Evolutionary conservation across 1,140 invertebrate species (phyloP).

Genomic region (Sitophilus oryzae): DNA sequence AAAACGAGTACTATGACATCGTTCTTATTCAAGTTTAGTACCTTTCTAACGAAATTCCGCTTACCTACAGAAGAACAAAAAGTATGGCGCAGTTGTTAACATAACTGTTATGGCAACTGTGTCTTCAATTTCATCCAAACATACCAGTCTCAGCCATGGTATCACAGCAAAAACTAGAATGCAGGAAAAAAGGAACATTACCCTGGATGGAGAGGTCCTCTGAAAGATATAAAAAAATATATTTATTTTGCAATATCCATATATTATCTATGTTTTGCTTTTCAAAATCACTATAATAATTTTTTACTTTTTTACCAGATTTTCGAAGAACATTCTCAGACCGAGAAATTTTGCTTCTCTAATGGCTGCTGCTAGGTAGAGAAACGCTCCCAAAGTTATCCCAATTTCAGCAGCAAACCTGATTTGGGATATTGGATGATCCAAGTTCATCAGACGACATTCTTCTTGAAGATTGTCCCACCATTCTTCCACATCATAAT

Average conservation of each 20-base stretch:
- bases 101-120: slow-evolving; percentile 88
- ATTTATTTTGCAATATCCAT: too few relatives aligned
- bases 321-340: slow-evolving; percentile 84
- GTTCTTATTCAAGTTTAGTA: too few relatives aligned
- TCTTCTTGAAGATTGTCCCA: slow-evolving; percentile 65
- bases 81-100: slow-evolving; percentile 92
- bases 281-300: too few relatives aligned
- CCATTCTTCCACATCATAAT: slow-evolving; percentile 54
- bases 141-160: slow-evolving; percentile 76
- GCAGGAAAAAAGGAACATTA: slow-evolving; percentile 92
- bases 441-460: slow-evolving; percentile 61
- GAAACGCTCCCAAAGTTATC: slow-evolving; percentile 67
- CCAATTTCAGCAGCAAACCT: slow-evolving; percentile 63
- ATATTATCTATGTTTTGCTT: too few relatives aligned
- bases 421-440: slow-evolving; percentile 53
- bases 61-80: slow-evolving; percentile 95
- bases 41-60: too few relatives aligned
- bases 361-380: slow-evolving; percentile 75
- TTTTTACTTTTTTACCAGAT: too few relatives aligned
- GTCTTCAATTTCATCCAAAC: slow-evolving; percentile 81
- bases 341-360: slow-evolving; percentile 79
- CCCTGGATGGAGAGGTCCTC: slow-evolving; percentile 83
- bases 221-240: slow-evolving; percentile 46
- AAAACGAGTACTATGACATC: too few relatives aligned
- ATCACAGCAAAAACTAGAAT: slow-evolving; percentile 72